Evolutionary conservation across 2,888 invertebrate genomes (phyloP).

Genomic region (Muschampia staudingeri): DNA sequence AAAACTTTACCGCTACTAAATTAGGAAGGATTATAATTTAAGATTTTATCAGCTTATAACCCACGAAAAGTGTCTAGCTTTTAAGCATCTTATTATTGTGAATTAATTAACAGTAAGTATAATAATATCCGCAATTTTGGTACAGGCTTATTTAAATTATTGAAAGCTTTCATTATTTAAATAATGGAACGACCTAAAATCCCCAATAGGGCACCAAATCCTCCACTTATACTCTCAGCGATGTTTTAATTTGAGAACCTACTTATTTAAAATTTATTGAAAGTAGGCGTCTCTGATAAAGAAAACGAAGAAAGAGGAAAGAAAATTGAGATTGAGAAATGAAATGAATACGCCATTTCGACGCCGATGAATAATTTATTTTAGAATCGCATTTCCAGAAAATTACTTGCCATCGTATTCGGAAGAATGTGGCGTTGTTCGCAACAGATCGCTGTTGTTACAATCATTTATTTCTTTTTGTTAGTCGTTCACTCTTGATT

Average conservation of each 20-base stretch:
- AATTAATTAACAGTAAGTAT: neutral
- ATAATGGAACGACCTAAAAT: conserved; percentile 63
- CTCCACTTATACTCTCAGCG: conserved; percentile 61
- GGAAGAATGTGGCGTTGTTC: conserved; percentile 81
- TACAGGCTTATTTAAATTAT: neutral
- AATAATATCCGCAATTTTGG: conserved; percentile 6
- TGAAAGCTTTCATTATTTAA: conserved; percentile 25
- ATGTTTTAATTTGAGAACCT: conserved; percentile 80
- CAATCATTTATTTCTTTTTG: conserved; percentile 5
- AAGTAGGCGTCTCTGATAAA: conserved; percentile 84
- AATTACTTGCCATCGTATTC: conserved; percentile 89
- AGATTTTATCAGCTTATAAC: neutral
- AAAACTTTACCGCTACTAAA: neutral
- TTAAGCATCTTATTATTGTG: neutral
- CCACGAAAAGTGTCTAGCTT: neutral
- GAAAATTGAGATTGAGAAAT: conserved; percentile 89
- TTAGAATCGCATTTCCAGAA: conserved; percentile 89
- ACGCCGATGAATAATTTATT: conserved; percentile 91
- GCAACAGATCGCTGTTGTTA: conserved; percentile 40
- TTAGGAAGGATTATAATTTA: neutral
- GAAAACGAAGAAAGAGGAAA: conserved; percentile 84
- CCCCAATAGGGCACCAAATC: conserved; percentile 57
- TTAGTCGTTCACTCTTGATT: neutral
- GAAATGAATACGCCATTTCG: conserved; percentile 91
- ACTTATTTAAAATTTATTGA: conserved; percentile 89